Percentiles rank a stretch among this genome's conserved stretches.
Conservation (phyloP, 2,113 vertebrate species). For the Brachypodius melanocephalos region DNA sequence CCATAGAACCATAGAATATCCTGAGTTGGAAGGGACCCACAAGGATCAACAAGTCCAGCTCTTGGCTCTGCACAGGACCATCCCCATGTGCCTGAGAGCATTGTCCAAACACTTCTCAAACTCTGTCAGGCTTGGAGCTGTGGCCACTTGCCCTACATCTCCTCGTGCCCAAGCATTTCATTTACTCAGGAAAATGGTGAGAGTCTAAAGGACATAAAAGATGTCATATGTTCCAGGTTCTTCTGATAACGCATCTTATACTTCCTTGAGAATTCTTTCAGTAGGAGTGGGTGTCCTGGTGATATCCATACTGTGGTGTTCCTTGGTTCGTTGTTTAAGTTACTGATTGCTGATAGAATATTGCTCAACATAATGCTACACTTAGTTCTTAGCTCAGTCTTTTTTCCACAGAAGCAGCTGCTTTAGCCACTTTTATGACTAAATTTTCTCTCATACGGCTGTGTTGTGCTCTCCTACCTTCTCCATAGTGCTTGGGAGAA, state of each 20-base stretch:
- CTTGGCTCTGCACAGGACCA: background rate
- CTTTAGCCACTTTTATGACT: background rate
- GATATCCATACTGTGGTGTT: background rate
- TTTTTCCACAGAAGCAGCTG: background rate
- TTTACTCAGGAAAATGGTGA: background rate
- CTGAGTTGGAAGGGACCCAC: background rate
- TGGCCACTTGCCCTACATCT: background rate
- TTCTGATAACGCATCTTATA: background rate
- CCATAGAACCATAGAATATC: background rate
- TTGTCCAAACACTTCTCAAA: background rate
- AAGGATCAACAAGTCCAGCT: background rate
- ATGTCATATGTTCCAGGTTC: background rate
- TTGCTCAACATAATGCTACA: background rate
- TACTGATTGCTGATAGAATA: background rate
- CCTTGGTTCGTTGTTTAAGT: background rate
- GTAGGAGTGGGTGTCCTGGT: background rate
- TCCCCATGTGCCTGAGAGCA: background rate
- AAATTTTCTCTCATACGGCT: background rate
- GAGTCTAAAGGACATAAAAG: background rate
- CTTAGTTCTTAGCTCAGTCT: background rate
- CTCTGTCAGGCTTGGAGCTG: background rate
- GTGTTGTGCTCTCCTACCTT: background rate
- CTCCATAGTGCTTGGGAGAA: background rate
- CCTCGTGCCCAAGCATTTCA: background rate
- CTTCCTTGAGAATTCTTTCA: background rate